phyloP scores from a whole-genome alignment of 2,113 vertebrate genomes.

The Chascanopsetta lugubris region DNA sequence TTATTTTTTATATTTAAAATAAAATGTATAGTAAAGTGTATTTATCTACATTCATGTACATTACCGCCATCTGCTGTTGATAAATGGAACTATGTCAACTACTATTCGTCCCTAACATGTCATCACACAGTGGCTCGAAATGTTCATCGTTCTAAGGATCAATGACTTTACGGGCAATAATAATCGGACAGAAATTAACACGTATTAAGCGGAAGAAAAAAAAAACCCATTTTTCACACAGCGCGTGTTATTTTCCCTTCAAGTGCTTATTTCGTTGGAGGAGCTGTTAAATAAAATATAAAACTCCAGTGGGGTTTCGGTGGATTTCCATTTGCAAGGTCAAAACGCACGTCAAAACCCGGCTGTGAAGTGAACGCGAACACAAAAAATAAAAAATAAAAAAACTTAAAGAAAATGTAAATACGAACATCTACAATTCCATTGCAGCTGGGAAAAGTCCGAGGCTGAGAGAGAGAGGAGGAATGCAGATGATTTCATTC shows the following conservation, averaged over 20 bases:
- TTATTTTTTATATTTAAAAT: too few relatives aligned
- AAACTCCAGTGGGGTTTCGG: neutral
- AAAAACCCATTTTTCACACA: neutral
- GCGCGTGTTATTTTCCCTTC: neutral
- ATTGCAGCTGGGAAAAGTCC: neutral
- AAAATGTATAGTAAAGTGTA: too few relatives aligned
- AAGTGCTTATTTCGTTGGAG: constrained; percentile 8
- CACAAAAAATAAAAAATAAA: neutral
- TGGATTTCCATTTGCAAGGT: neutral
- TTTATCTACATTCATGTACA: too few relatives aligned
- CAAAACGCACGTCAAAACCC: neutral
- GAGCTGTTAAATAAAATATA: neutral
- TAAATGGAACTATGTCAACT: too few relatives aligned
- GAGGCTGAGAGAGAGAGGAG: neutral
- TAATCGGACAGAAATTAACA: too few relatives aligned
- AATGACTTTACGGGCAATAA: too few relatives aligned
- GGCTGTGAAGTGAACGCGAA: neutral
- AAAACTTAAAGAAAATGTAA: neutral
- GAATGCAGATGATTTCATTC: neutral
- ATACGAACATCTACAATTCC: neutral
- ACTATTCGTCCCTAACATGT: too few relatives aligned
- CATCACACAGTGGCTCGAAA: too few relatives aligned
- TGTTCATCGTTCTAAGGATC: too few relatives aligned
- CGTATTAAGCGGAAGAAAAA: too few relatives aligned
- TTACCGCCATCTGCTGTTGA: too few relatives aligned